Percentiles rank a stretch among this genome's conserved stretches.
phyloP scores from a whole-genome alignment of 2,888 invertebrate species.

The Euplagia quadripunctaria region DNA sequence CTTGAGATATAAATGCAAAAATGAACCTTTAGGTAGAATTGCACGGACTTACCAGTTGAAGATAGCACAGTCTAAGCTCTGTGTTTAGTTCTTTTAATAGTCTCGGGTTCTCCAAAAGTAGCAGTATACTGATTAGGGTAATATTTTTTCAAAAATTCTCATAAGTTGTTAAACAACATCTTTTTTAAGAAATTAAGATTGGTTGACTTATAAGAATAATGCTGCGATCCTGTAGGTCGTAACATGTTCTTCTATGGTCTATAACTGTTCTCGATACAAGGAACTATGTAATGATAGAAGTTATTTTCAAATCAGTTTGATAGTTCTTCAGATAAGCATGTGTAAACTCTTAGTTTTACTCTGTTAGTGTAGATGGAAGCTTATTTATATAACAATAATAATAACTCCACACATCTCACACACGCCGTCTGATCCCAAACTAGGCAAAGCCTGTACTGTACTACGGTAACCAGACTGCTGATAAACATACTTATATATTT shows the following conservation, averaged over 20 bases:
- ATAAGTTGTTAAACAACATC: neutral
- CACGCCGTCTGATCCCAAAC: too few relatives aligned
- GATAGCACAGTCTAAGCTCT: neutral
- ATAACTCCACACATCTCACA: too few relatives aligned
- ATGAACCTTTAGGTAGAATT: neutral
- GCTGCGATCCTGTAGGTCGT: neutral
- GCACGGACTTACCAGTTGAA: neutral
- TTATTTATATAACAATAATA: neutral
- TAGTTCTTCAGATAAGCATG: too few relatives aligned
- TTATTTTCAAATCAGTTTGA: neutral
- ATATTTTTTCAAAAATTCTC: neutral
- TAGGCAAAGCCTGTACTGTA: too few relatives aligned
- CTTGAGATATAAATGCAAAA: neutral
- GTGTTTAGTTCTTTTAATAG: too few relatives aligned
- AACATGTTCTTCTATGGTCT: neutral
- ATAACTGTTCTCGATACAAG: too few relatives aligned
- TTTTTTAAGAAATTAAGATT: neutral
- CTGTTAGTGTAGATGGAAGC: neutral
- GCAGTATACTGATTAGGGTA: neutral
- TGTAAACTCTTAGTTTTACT: neutral
- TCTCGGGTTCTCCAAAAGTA: neutral
- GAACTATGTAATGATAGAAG: too few relatives aligned
- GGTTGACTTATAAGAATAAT: neutral
- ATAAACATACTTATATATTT: too few relatives aligned
- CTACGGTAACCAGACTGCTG: too few relatives aligned